Evolutionary conservation across 2,888 invertebrate genomes (phyloP).

Genomic region (Metopia argyrocephala): DNA sequence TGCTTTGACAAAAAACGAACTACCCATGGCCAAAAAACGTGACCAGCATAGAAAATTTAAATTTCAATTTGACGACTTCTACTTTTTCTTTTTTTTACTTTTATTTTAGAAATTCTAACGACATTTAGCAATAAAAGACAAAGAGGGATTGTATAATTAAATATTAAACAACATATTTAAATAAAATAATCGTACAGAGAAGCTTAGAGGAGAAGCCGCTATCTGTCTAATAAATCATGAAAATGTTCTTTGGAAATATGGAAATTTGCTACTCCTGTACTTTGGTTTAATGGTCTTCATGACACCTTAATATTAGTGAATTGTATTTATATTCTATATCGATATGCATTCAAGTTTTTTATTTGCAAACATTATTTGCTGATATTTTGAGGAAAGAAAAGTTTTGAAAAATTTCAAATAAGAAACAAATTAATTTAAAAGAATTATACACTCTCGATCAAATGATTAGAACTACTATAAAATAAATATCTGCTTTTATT

Average conservation of each 20-base stretch:
- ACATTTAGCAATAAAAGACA: constrained; percentile 21
- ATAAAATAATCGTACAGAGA: neutral
- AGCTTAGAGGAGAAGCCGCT: constrained; percentile 22
- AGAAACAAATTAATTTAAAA: too few relatives aligned
- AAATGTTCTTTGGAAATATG: constrained; percentile 23
- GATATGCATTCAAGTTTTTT: neutral
- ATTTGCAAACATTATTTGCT: constrained; percentile 1
- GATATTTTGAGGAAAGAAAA: too few relatives aligned
- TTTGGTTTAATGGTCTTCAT: neutral
- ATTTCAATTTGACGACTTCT: too few relatives aligned
- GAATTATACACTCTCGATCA: too few relatives aligned
- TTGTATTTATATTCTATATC: too few relatives aligned
- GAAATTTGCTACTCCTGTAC: neutral
- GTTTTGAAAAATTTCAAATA: too few relatives aligned
- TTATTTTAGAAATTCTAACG: constrained; percentile 3
- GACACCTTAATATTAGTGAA: constrained; percentile 5
- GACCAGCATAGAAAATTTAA: constrained; percentile 19
- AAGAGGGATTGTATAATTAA: neutral
- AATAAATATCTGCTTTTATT: too few relatives aligned
- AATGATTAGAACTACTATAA: too few relatives aligned
- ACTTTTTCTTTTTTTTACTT: neutral
- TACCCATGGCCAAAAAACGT: constrained; percentile 14
- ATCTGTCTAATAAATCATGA: constrained; percentile 42
- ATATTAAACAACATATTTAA: too few relatives aligned
- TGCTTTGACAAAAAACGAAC: too few relatives aligned